Percentiles rank a stretch among this genome's conserved stretches.
phyloP scores from a whole-genome alignment of 2,888 invertebrate species.

The Drosophila rubida region DNA sequence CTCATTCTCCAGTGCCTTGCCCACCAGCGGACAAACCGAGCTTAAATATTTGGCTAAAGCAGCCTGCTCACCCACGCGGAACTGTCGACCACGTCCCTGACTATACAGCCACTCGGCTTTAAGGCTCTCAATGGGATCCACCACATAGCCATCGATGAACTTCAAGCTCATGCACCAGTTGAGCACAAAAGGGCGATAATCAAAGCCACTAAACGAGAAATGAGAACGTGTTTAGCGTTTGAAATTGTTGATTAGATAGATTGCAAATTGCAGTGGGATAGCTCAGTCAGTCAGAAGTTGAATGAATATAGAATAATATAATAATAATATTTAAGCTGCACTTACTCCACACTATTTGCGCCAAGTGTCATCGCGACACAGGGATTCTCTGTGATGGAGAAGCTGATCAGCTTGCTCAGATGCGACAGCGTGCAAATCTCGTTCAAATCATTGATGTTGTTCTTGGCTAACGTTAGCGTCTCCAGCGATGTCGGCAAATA shows the following conservation, averaged over 20 bases:
- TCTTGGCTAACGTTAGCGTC: slow-evolving; percentile 92
- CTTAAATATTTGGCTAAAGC: slow-evolving; percentile 93
- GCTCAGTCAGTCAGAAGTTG: too few species aligned
- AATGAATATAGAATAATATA: too few species aligned
- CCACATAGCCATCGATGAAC: slow-evolving; percentile 94
- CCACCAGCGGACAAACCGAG: slow-evolving; percentile 93
- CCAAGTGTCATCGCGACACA: slow-evolving; percentile 92
- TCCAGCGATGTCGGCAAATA: slow-evolving; percentile 91
- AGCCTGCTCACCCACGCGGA: slow-evolving; percentile 93
- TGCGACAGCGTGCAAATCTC: slow-evolving; percentile 93
- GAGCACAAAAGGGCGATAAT: slow-evolving; percentile 95
- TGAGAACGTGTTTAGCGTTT: too few species aligned
- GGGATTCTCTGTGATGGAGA: slow-evolving; percentile 94
- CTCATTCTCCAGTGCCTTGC: slow-evolving; percentile 92
- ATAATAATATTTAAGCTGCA: slow-evolving; percentile 9
- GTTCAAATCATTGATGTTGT: slow-evolving; percentile 93
- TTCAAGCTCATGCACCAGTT: slow-evolving; percentile 97
- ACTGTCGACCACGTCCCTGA: slow-evolving; percentile 96
- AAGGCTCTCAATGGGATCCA: slow-evolving; percentile 95
- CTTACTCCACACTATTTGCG: slow-evolving; percentile 87
- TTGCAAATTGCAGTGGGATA: too few species aligned
- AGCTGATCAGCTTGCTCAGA: slow-evolving; percentile 90
- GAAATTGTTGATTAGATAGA: too few species aligned
- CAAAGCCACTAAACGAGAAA: slow-evolving; percentile 89
- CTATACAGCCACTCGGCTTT: slow-evolving; percentile 98